phyloP scores from a whole-genome alignment of 1,140 invertebrate species.

The Drosophila dunni region DNA sequence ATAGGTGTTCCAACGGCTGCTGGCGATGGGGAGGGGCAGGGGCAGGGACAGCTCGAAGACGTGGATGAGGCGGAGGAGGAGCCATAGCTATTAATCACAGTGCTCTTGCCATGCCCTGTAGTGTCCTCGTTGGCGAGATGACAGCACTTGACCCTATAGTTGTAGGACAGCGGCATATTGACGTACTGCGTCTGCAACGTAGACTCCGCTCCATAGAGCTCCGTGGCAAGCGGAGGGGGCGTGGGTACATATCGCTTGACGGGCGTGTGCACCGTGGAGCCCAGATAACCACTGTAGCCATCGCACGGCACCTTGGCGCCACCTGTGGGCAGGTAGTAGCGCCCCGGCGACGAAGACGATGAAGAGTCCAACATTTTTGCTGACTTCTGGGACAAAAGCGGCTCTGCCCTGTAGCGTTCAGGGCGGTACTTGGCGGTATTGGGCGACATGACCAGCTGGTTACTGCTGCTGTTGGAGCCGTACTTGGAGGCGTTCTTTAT shows the following conservation, averaged over 20 bases:
- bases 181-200: constrained; percentile 53
- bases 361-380: constrained; percentile 50
- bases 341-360: constrained; percentile 25
- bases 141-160: constrained; percentile 74
- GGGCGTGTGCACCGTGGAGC: constrained; percentile 81
- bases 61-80: constrained; percentile 35
- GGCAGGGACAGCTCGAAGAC: constrained; percentile 38
- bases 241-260: constrained; percentile 84
- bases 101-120: constrained; percentile 32
- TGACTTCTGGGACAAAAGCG: constrained; percentile 31
- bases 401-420: constrained; percentile 67
- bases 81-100: constrained; percentile 12
- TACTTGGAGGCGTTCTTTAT: too few species aligned
- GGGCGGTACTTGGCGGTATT: constrained; percentile 58
- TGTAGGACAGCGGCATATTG: constrained; percentile 59
- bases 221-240: constrained; percentile 78
- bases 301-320: constrained; percentile 59
- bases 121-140: constrained; percentile 28
- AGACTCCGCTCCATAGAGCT: constrained; percentile 52
- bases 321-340: constrained; percentile 55
- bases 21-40: constrained; percentile 53
- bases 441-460: constrained; percentile 65
- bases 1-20: constrained; percentile 43
- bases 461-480: constrained; percentile 17
- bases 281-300: constrained; percentile 70